Conservation (phyloP, 2,797 vertebrate species). For the Sebastes jordani region DNA sequence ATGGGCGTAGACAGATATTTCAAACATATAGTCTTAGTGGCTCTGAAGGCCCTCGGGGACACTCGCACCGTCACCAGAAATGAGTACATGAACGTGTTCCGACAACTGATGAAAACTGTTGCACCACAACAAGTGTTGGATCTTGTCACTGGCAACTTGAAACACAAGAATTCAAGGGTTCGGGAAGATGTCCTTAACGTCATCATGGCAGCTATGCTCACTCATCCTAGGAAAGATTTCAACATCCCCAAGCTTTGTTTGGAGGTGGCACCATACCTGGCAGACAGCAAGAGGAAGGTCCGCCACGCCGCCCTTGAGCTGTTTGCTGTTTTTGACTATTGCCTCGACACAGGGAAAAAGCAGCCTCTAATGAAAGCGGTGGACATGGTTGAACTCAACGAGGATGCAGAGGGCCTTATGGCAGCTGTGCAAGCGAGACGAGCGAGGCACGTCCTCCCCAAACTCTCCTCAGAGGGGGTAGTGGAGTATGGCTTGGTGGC, state of each 20-base stretch:
- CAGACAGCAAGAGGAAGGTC: conserved; percentile 87
- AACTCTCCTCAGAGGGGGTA: conserved; percentile 80
- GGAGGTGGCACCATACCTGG: conserved; percentile 86
- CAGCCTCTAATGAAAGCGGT: conserved; percentile 86
- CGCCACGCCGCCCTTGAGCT: conserved; percentile 90
- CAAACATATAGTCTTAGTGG: conserved; percentile 80
- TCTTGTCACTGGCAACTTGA: conserved; percentile 84
- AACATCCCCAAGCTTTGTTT: conserved; percentile 85
- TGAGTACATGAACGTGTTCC: conserved; percentile 87
- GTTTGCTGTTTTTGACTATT: conserved; percentile 85
- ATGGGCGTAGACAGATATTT: conserved; percentile 77
- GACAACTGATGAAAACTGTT: conserved; percentile 83
- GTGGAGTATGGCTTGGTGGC: conserved; percentile 87
- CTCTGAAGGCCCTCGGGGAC: conserved; percentile 86
- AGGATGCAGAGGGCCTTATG: conserved; percentile 86
- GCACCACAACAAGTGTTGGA: conserved; percentile 85
- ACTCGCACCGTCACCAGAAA: conserved; percentile 83
- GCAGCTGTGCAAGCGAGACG: conserved; percentile 88
- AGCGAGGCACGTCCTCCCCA: conserved; percentile 86
- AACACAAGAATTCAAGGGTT: conserved; percentile 87
- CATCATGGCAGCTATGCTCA: conserved; percentile 87
- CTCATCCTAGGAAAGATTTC: conserved; percentile 86
- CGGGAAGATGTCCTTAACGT: conserved; percentile 88
- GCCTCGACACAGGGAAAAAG: conserved; percentile 83
- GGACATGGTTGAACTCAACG: conserved; percentile 86